Conservation (phyloP, 1,140 invertebrate genomes). For the Latrodectus geometricus region DNA sequence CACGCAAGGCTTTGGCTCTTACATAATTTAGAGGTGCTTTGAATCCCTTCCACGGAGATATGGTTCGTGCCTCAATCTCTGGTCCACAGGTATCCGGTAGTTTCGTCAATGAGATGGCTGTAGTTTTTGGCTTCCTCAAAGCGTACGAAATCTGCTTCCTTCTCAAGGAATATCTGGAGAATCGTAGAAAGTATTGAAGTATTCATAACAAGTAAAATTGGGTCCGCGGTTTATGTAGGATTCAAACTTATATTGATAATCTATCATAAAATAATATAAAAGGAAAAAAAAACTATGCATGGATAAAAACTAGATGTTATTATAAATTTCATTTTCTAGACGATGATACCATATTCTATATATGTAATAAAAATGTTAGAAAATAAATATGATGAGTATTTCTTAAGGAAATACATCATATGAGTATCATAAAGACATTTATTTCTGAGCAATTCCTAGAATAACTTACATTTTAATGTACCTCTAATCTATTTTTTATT, state of each 20-base stretch:
- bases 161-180: slow-evolving; percentile 1
- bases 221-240: slow-evolving; percentile 22
- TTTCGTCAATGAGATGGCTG: slow-evolving; percentile 15
- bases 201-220: slow-evolving; percentile 42
- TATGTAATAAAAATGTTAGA: too few relatives aligned
- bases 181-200: slow-evolving; percentile 24
- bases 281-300: too few relatives aligned
- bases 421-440: too few relatives aligned
- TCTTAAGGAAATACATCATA: too few relatives aligned
- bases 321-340: too few relatives aligned
- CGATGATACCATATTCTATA: too few relatives aligned
- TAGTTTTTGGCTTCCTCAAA: background rate
- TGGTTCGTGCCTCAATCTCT: slow-evolving; percentile 47
- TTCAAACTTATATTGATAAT: background rate
- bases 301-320: too few relatives aligned
- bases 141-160: background rate
- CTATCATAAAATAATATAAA: too few relatives aligned
- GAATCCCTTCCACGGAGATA: slow-evolving; percentile 29
- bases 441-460: too few relatives aligned
- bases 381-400: too few relatives aligned
- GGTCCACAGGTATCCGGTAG: slow-evolving; percentile 42
- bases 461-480: too few relatives aligned
- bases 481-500: too few relatives aligned
- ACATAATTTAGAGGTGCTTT: slow-evolving; percentile 54
- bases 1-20: background rate